Evolutionary conservation across 2,888 invertebrate species (phyloP).

Genomic region (Phaonia tiefii): DNA sequence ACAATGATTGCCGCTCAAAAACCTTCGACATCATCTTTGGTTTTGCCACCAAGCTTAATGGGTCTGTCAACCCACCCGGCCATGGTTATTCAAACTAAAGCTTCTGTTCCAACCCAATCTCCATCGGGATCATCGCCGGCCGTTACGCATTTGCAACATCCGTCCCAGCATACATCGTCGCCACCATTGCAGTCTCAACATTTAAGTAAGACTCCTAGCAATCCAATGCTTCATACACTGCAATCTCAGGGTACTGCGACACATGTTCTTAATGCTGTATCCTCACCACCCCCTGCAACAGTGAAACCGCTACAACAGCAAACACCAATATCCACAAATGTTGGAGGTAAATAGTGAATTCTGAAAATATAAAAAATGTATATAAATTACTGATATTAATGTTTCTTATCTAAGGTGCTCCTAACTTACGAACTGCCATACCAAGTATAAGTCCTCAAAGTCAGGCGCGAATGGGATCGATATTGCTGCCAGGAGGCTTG

Average conservation of each 20-base stretch:
- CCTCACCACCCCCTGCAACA: conserved; percentile 82
- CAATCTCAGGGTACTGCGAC: conserved; percentile 78
- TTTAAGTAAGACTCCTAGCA: conserved; percentile 66
- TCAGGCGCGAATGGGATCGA: conserved; percentile 82
- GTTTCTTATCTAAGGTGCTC: conserved; percentile 77
- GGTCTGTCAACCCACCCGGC: conserved; percentile 72
- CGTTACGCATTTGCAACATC: conserved; percentile 75
- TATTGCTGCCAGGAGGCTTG: conserved; percentile 82
- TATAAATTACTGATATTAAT: neutral
- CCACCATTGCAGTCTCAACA: conserved; percentile 73
- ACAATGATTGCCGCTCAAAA: conserved; percentile 68
- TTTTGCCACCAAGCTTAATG: conserved; percentile 74
- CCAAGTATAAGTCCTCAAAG: conserved; percentile 84
- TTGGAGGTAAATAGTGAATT: conserved; percentile 77
- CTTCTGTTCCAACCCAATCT: conserved; percentile 72
- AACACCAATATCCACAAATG: conserved; percentile 74
- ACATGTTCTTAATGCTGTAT: conserved; percentile 80
- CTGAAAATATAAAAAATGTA: conserved; percentile 28
- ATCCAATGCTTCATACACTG: conserved; percentile 76
- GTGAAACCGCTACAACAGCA: conserved; percentile 69
- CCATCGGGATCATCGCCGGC: conserved; percentile 69
- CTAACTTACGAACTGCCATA: conserved; percentile 82
- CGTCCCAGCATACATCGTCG: conserved; percentile 74
- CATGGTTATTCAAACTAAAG: conserved; percentile 74
- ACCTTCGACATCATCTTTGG: conserved; percentile 70